Percentiles rank a stretch among this genome's conserved stretches.
Conservation (phyloP, 2,113 vertebrate genomes). For the Callionymus lyra region DNA sequence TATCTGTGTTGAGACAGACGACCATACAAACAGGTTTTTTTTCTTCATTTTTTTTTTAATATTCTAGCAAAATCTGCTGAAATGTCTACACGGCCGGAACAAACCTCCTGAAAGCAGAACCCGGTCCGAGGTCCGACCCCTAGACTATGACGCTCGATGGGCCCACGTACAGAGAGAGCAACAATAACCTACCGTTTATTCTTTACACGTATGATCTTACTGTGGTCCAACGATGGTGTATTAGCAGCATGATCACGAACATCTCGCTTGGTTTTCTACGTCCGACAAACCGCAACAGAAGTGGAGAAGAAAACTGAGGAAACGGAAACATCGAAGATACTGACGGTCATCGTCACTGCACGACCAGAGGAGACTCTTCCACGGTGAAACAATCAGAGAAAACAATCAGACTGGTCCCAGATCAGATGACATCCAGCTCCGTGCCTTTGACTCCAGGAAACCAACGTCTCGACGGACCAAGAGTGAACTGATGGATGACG, state of each 20-base stretch:
- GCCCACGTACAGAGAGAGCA: slow-evolving; percentile 61
- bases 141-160: not conserved
- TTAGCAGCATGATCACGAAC: slow-evolving; percentile 63
- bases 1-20: slow-evolving; percentile 76
- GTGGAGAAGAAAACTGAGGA: slow-evolving; percentile 30
- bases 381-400: slow-evolving; percentile 62
- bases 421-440: slow-evolving; percentile 42
- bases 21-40: slow-evolving; percentile 76
- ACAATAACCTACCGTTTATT: slow-evolving; percentile 60
- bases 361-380: slow-evolving; percentile 58
- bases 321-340: slow-evolving; percentile 62
- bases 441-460: slow-evolving; percentile 3
- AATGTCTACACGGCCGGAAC: slow-evolving; percentile 78
- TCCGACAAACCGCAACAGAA: slow-evolving; percentile 56
- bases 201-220: slow-evolving; percentile 46
- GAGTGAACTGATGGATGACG: slow-evolving; percentile 25
- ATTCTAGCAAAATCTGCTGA: slow-evolving; percentile 89
- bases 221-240: slow-evolving; percentile 51
- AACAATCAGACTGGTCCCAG: slow-evolving; percentile 37
- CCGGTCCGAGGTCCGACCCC: too few relatives aligned
- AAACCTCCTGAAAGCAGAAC: slow-evolving; percentile 82
- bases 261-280: slow-evolving; percentile 48
- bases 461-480: not conserved
- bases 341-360: slow-evolving; percentile 62
- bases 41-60: slow-evolving; percentile 62